Conservation (phyloP, 2,888 invertebrate species). For the Trissoscelio sp. region DNA sequence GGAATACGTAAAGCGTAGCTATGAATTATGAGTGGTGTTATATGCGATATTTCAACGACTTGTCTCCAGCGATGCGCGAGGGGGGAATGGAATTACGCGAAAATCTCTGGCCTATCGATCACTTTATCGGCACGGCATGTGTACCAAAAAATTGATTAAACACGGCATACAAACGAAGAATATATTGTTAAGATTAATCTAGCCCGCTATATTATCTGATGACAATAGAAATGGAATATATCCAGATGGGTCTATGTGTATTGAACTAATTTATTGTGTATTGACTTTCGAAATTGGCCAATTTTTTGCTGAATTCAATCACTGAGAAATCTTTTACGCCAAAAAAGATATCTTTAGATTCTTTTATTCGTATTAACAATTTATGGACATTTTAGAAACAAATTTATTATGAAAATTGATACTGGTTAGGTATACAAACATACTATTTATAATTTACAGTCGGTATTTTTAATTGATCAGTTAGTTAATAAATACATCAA, state of each 20-base stretch:
- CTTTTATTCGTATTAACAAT: too few species aligned
- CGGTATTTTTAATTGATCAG: too few species aligned
- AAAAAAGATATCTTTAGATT: too few species aligned
- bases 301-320: slow-evolving; percentile 22
- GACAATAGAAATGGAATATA: slow-evolving; percentile 32
- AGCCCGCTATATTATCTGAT: slow-evolving; percentile 6
- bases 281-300: slow-evolving; percentile 18
- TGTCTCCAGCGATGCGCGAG: slow-evolving; percentile 8
- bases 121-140: slow-evolving; percentile 14
- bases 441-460: too few species aligned
- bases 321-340: too few species aligned
- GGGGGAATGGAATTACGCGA: slow-evolving; percentile 48
- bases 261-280: slow-evolving; percentile 19
- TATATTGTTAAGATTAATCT: slow-evolving; percentile 20
- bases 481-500: too few species aligned
- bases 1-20: slow-evolving; percentile 56
- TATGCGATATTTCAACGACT: slow-evolving; percentile 43
- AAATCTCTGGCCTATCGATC: slow-evolving; percentile 42
- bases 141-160: slow-evolving; percentile 32
- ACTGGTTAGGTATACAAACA: too few species aligned
- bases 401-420: too few species aligned
- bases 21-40: slow-evolving; percentile 56
- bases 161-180: slow-evolving; percentile 2
- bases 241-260: neutral
- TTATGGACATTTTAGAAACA: too few species aligned